A percentile compares a stretch with the other conserved stretches of the same genome.
phyloP scores from a whole-genome alignment of 2,888 invertebrate genomes.

The Drosophila melanosoma region DNA sequence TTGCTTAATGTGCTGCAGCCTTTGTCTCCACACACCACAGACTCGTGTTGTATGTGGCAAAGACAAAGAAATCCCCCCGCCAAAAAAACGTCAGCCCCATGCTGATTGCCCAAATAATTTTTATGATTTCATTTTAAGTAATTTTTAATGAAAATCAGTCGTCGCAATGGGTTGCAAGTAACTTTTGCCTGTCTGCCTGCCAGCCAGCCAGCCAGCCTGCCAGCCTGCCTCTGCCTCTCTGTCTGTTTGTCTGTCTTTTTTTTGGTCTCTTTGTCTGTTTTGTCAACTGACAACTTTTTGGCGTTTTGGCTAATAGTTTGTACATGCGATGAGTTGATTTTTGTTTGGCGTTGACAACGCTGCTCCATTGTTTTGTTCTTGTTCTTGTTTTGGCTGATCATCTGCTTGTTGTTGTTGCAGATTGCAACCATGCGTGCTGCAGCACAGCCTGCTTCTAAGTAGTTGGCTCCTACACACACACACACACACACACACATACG shows the following conservation, averaged over 20 bases:
- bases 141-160: conserved; percentile 82
- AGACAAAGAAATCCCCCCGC: conserved; percentile 51
- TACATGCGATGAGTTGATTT: conserved; percentile 75
- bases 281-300: conserved; percentile 60
- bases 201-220: neutral
- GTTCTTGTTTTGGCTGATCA: conserved; percentile 31
- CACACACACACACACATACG: conserved; percentile 10
- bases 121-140: conserved; percentile 81
- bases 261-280: neutral
- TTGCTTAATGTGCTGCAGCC: conserved; percentile 70
- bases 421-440: conserved; percentile 58
- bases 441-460: conserved; percentile 40
- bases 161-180: conserved; percentile 43
- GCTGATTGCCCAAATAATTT: conserved; percentile 68
- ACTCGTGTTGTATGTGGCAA: conserved; percentile 6
- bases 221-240: neutral
- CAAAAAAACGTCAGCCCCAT: conserved; percentile 48
- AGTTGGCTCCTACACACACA: conserved; percentile 31
- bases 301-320: conserved; percentile 78
- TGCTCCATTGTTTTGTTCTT: conserved; percentile 52
- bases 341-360: conserved; percentile 60
- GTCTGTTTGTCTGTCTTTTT: neutral
- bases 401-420: conserved; percentile 29
- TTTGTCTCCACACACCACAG: conserved; percentile 52
- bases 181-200: conserved; percentile 8